Evolutionary conservation across 2,888 invertebrate species (phyloP).

Genomic region (Amblyteles armatorius): DNA sequence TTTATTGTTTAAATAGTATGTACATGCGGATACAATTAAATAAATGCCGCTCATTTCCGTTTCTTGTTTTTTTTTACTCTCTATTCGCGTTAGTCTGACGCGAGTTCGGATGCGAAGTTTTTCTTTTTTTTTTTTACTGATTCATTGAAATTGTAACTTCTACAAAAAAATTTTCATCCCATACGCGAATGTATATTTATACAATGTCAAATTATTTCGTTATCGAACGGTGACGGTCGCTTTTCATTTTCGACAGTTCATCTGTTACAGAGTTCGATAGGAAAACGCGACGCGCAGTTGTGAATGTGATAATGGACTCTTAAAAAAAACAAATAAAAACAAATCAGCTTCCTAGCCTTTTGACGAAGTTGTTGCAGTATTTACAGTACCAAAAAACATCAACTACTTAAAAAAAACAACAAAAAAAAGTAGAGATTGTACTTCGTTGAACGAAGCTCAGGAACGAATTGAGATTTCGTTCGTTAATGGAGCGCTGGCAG

Average conservation of each 20-base stretch:
- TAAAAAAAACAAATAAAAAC: conserved; percentile 64
- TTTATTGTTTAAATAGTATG: conserved; percentile 73
- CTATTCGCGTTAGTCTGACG: conserved; percentile 56
- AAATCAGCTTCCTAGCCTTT: conserved; percentile 71
- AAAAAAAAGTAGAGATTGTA: conserved; percentile 72
- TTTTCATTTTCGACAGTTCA: conserved; percentile 49
- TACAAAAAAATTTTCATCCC: conserved; percentile 16
- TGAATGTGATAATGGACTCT: conserved; percentile 71
- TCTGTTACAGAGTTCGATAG: conserved; percentile 42
- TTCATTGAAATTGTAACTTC: conserved; percentile 23
- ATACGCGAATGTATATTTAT: conserved; percentile 49
- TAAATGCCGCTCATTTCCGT: conserved; percentile 71
- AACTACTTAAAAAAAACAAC: conserved; percentile 63
- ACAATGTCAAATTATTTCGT: conserved; percentile 37
- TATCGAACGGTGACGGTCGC: conserved; percentile 20
- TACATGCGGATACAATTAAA: conserved; percentile 76
- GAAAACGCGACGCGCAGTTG: conserved; percentile 65
- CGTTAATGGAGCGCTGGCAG: conserved; percentile 78
- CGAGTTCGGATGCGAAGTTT: conserved; percentile 27
- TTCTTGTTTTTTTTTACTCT: conserved; percentile 21
- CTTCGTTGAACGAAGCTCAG: conserved; percentile 73
- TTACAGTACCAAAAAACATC: conserved; percentile 76
- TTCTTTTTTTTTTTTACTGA: conserved; percentile 36
- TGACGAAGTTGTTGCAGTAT: conserved; percentile 74
- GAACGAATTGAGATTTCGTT: conserved; percentile 73